phyloP scores from a whole-genome alignment of 2,797 vertebrate genomes.

The Dipus sagitta region DNA sequence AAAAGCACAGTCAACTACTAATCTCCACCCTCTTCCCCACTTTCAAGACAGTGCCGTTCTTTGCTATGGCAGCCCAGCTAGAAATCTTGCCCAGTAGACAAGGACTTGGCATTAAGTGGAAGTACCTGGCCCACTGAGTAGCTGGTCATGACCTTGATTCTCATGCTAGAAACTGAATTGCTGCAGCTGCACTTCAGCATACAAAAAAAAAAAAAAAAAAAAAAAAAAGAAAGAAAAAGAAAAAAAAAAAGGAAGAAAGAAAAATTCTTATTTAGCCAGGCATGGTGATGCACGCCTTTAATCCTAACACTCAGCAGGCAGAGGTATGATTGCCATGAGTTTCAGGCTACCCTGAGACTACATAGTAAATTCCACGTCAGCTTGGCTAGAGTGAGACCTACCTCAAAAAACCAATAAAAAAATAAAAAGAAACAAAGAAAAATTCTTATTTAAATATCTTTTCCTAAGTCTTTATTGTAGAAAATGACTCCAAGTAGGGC shows the following conservation, averaged over 20 bases:
- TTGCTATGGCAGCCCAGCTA: background rate
- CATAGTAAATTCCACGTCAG: too few species aligned
- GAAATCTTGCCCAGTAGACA: conserved; percentile 17
- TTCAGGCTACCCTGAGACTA: too few species aligned
- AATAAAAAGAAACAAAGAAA: background rate
- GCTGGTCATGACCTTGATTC: background rate
- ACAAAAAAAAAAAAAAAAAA: conserved; percentile 10
- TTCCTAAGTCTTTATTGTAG: background rate
- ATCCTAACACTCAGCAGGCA: too few species aligned
- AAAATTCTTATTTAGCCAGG: background rate
- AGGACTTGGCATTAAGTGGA: background rate
- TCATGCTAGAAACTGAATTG: background rate
- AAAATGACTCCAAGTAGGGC: background rate
- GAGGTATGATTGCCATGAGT: too few species aligned
- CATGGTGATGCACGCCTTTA: too few species aligned
- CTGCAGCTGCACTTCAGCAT: background rate
- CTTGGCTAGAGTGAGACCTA: too few species aligned
- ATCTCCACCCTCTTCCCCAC: background rate
- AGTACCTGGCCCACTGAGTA: background rate
- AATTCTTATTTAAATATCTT: conserved; percentile 10
- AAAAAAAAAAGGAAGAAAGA: background rate
- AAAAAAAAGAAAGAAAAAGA: too few species aligned
- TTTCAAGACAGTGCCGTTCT: background rate
- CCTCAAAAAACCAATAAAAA: background rate
- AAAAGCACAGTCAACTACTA: background rate